Base-by-base conservation (phyloP, 1,140 invertebrate genomes). In the Frieseomelitta varia region DNA sequence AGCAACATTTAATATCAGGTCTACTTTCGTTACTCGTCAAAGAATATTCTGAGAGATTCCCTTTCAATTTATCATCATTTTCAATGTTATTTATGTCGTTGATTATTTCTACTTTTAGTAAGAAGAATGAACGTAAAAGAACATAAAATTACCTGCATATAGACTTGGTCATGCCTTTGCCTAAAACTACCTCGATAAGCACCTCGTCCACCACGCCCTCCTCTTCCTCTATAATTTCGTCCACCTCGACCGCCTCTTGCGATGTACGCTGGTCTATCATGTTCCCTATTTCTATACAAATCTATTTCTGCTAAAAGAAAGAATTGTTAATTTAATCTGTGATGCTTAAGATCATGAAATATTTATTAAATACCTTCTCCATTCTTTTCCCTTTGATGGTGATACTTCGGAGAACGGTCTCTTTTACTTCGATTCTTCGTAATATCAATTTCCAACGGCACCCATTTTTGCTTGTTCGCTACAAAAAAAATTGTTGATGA, bases 391-490 rank as follows among this genome's bases (percentile, higher is more conserved):
- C 93, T 92, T 27, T 94, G 90, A 79, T 88, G 86, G 24, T 93
- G 91, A 86, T 93, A 91, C 76, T 92, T 94, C n/a, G 94, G 93
- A n/a, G 94, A 94, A 53, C 93, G 91, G 19, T 94, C 94, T 47
- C 93, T 85, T 79, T 94, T 94, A 21, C 92, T 91, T 79, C 93
- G 91, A 72, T 91, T 94, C 91, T 96, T 97, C 8, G 95, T 92
- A 83, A 97, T 87, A 88, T 97, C 97, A 81, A 97, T 97, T 88
- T 97, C 96, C 74, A 97, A 92, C 39, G 97, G 97, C 68, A 97
- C 96, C 97, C 97, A 97, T 94, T 97, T 97, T 87, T 97, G 96
- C 92, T 97, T 97, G 72, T 95, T 95, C 75, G 95, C 96, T 96
- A 92, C 12, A 92, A 89, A 79, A 79, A n/a, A 69, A 15, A 51